A percentile compares a stretch with the other conserved stretches of the same genome.
phyloP scores from a whole-genome alignment of 2,888 invertebrate genomes.

The Melieria omissa region DNA sequence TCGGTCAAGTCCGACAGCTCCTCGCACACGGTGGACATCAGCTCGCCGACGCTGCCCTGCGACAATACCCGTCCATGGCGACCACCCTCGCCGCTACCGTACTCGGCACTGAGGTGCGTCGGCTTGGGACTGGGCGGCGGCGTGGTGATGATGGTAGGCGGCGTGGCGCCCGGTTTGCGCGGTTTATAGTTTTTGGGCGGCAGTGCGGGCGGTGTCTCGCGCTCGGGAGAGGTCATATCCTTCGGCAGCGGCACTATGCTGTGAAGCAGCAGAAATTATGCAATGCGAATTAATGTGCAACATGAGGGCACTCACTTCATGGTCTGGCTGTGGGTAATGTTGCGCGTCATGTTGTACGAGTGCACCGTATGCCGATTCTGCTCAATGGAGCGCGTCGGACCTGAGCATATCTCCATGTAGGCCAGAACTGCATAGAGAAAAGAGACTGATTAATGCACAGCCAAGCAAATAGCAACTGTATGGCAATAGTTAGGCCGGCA shows the following conservation, averaged over 20 bases:
- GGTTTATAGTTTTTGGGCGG: slow-evolving; percentile 71
- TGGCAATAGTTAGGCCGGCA: too few species aligned
- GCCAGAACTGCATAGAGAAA: slow-evolving; percentile 79
- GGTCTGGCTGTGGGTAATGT: slow-evolving; percentile 66
- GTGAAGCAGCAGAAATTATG: background rate
- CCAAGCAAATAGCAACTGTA: too few species aligned
- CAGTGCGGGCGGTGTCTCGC: slow-evolving; percentile 71
- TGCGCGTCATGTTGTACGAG: slow-evolving; percentile 71
- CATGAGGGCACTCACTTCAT: slow-evolving; percentile 63
- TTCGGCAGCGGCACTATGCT: slow-evolving; percentile 59
- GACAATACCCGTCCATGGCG: slow-evolving; percentile 55
- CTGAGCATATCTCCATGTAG: slow-evolving; percentile 96
- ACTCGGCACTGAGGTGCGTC: slow-evolving; percentile 45
- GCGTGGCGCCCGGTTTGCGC: slow-evolving; percentile 53
- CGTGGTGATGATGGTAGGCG: slow-evolving; percentile 67
- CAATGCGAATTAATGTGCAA: background rate
- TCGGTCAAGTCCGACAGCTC: slow-evolving; percentile 56
- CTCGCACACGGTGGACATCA: slow-evolving; percentile 67
- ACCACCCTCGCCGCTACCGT: slow-evolving; percentile 40
- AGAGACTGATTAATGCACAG: background rate
- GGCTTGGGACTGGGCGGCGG: slow-evolving; percentile 67
- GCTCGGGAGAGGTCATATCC: slow-evolving; percentile 53
- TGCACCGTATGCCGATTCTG: slow-evolving; percentile 90
- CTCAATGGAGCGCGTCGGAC: slow-evolving; percentile 78
- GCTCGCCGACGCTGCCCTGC: slow-evolving; percentile 59